Percentiles rank a stretch among this genome's conserved stretches.
Conservation (phyloP, 2,797 vertebrate species). For the Protonibea diacanthus region DNA sequence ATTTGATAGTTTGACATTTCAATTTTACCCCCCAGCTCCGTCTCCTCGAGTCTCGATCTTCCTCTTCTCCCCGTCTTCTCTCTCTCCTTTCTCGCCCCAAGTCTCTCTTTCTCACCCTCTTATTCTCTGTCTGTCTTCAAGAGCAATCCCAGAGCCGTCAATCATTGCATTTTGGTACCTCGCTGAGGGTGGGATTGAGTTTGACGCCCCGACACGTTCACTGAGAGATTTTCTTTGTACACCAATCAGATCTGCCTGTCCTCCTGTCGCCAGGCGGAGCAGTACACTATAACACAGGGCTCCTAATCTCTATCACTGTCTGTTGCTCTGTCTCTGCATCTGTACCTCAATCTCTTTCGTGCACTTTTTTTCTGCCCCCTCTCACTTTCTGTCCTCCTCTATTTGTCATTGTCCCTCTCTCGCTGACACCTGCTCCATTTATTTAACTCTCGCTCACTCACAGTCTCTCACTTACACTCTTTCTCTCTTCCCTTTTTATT, state of each 20-base stretch:
- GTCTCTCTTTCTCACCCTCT: slow-evolving; percentile 50
- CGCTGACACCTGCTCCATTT: slow-evolving; percentile 41
- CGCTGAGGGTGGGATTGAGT: slow-evolving; percentile 73
- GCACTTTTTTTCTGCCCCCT: slow-evolving; percentile 43
- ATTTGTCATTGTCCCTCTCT: slow-evolving; percentile 71
- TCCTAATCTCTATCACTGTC: slow-evolving; percentile 76
- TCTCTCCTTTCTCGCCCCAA: slow-evolving; percentile 9
- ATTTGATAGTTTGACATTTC: slow-evolving; percentile 83
- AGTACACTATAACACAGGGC: slow-evolving; percentile 53
- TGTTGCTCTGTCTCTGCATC: slow-evolving; percentile 50
- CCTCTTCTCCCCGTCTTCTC: slow-evolving; percentile 21
- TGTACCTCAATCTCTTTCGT: slow-evolving; percentile 50
- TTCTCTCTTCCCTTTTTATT: slow-evolving; percentile 39
- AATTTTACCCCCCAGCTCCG: slow-evolving; percentile 74
- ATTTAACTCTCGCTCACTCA: slow-evolving; percentile 30
- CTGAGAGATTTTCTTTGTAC: slow-evolving; percentile 80
- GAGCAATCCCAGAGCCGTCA: slow-evolving; percentile 79
- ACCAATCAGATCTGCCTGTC: slow-evolving; percentile 79
- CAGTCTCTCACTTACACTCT: slow-evolving; percentile 24
- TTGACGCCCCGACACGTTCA: slow-evolving; percentile 67
- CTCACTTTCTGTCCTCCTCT: slow-evolving; percentile 60
- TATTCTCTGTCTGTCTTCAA: slow-evolving; percentile 60
- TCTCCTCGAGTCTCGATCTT: slow-evolving; percentile 40
- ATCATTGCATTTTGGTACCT: slow-evolving; percentile 75
- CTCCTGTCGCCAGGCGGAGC: slow-evolving; percentile 65